phyloP scores from a whole-genome alignment of 2,113 vertebrate genomes.

The Psephotus haematonotus region DNA sequence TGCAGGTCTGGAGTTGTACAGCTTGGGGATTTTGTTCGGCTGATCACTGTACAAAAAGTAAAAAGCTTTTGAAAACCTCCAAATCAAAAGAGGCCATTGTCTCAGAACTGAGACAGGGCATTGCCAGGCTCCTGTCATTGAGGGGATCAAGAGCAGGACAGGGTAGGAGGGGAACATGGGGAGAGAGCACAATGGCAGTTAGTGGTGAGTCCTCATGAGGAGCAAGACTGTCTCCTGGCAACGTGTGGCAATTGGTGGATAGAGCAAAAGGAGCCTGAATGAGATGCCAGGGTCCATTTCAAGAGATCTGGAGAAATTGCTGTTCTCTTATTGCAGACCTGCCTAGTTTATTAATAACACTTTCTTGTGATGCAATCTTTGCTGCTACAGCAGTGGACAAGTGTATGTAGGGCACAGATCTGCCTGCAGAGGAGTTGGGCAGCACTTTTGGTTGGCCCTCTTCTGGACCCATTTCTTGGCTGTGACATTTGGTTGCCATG shows the following conservation, averaged over 20 bases:
- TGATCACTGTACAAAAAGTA: not conserved
- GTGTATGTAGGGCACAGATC: not conserved
- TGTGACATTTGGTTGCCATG: not conserved
- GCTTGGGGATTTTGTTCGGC: not conserved
- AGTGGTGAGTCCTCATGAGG: not conserved
- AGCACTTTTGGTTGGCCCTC: not conserved
- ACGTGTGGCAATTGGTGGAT: not conserved
- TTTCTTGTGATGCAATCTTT: not conserved
- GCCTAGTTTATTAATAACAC: slow-evolving; percentile 43
- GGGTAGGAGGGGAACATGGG: not conserved
- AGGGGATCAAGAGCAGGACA: not conserved
- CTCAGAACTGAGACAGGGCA: not conserved
- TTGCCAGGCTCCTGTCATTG: slow-evolving; percentile 18
- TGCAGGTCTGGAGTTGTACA: not conserved
- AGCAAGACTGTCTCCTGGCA: slow-evolving; percentile 58
- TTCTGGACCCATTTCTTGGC: not conserved
- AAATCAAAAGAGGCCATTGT: not conserved
- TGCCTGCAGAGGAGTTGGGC: not conserved
- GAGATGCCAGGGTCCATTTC: not conserved
- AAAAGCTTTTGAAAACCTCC: not conserved
- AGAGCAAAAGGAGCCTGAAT: not conserved
- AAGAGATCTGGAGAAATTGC: not conserved
- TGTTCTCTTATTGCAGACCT: slow-evolving; percentile 28
- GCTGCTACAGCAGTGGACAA: not conserved
- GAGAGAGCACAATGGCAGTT: slow-evolving; percentile 2